Evolutionary conservation across 2,888 invertebrate species (phyloP), one percentile per base, ranked within the genome.

Genomic region (Phaedon cochleariae): DNA sequence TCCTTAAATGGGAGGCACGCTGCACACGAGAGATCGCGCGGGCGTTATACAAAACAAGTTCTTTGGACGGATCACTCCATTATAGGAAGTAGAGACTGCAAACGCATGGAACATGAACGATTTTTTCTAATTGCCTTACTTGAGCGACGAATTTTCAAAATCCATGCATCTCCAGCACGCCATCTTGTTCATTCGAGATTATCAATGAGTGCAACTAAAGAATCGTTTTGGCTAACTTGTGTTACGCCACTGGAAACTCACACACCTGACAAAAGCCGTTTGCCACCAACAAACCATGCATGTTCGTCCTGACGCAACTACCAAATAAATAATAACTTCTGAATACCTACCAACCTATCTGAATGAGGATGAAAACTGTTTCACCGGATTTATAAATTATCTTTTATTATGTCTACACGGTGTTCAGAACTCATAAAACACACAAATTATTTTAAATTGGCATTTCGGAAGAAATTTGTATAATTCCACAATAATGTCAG

Each of bases 281-380:
- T 75, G 72, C 73, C 72, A 74, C 69, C 71, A 74, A 73, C 73
- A 74, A 74, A 69, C 66, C 70, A 69, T 69, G 70, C 67, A 72
- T 74, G 73, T 68, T 75, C 70, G 71, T 73, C 59, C 65, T 54
- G 54, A 69, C 72, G n/a, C n/a, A 62, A 65, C 68, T 69, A 62
- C 67, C 66, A 74, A 74, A 76, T 73, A 73, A 74, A 73, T 73
- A 74, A 72, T 70, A 70, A 74, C 71, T 72, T 72, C 71, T 74
- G 76, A 75, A 77, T 74, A 41, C 41, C 41, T 15, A 41, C 34
- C 34, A 34, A 34, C 41, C 41, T 41, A n/a, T 72, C 71, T 74
- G 76, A 75, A 77, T 74, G 70, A 69, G 73, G 71, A 69, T 72
- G 67, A 71, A 77, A 75, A 76, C 73, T 62, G 68, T 54, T 31